phyloP scores from a whole-genome alignment of 1,140 invertebrate species.

The Papilio helenus region DNA sequence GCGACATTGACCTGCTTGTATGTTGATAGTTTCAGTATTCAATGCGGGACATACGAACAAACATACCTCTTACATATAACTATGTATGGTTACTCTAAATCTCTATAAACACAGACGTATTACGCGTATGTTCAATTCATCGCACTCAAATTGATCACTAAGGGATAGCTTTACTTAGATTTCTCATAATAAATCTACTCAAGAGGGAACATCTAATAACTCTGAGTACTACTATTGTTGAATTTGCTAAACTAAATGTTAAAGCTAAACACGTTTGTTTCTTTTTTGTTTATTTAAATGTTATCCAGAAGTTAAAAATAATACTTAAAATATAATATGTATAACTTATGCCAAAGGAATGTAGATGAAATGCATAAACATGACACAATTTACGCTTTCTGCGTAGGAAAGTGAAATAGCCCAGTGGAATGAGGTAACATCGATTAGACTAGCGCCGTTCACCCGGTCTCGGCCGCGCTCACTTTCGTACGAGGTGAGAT shows the following conservation, averaged over 20 bases:
- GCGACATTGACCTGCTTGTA: constrained; percentile 1
- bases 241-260: no score
- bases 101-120: background rate
- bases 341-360: constrained; percentile 28
- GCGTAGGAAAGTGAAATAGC: constrained; percentile 72
- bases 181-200: no score
- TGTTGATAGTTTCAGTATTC: constrained; percentile 11
- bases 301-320: no score
- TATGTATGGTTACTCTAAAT: no score
- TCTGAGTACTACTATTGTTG: no score
- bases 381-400: constrained; percentile 68
- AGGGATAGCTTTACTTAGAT: background rate
- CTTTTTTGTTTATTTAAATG: no score
- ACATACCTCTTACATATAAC: background rate
- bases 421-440: constrained; percentile 67
- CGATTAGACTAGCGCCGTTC: constrained; percentile 54
- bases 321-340: background rate
- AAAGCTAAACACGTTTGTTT: no score
- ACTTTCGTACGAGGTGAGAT: constrained; percentile 64
- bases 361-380: constrained; percentile 45
- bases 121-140: background rate
- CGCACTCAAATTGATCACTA: background rate
- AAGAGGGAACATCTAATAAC: no score
- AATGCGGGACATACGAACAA: background rate
- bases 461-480: constrained; percentile 58